Evolutionary conservation across 2,888 invertebrate species (phyloP), one percentile per base, ranked within the genome.

Genomic region (Xestobium rufovillosum): DNA sequence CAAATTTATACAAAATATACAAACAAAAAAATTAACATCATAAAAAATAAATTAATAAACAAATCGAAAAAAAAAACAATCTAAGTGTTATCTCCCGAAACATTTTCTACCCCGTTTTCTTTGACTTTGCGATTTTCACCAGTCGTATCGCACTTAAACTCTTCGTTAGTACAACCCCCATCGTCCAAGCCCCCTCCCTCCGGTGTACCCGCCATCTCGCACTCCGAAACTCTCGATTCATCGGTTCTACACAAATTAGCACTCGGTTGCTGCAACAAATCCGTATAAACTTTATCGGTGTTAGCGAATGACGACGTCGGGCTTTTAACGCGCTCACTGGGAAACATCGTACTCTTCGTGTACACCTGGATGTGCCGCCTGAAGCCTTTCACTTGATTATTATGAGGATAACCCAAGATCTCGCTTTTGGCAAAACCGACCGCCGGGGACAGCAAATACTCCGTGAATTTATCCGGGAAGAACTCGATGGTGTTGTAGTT

Each of bases 371-470:
- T 83, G 6, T 89, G 88, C 26, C 90, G 72, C 48, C 85, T 80
- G 65, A 91, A 91, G 13, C 94, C 95, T 69, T 87, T 89, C 47
- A 85, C 81, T 41, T 82, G 78, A 63, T 92, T 87, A 53, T 80
- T 75, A 3, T 89, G 83, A 2, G 76, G 74, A 39, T 78, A 80
- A 15, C 86, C 89, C 27, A 95, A 68, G 2, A 86, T 80, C 58
- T 88, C 88, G 59, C 87, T 88, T 59, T 87, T 88, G 56, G 81
- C 82, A 68, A 95, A 96, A 3, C 95, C 95, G 28, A 96, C 87
- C 59, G 91, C 91, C 0, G 83, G 75, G 13, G 86, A 85, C 3
- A 96, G 71, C 23, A 98, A 73, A 66, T 86, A 97, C 57, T 94
- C 89, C 33, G 87, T 84, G 64, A 97, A 98, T 58, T 87, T 84